Evolutionary conservation across 2,797 vertebrate genomes (phyloP).

Genomic region (Sciaenops ocellatus): DNA sequence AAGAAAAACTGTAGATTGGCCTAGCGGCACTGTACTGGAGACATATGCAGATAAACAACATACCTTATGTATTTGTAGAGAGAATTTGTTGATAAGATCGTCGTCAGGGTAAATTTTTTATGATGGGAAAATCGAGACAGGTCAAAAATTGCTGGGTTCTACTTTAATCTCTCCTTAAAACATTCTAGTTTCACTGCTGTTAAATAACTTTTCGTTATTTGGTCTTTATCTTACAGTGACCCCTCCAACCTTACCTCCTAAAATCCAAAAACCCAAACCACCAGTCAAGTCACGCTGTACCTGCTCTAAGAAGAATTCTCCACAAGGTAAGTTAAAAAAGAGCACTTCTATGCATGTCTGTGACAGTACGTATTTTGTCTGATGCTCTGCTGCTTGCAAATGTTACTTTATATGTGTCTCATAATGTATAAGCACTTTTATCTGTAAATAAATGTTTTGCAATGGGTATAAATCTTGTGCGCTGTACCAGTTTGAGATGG

Average conservation of each 20-base stretch:
- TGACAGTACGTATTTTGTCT: neutral
- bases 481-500: neutral
- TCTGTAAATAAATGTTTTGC: neutral
- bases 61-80: neutral
- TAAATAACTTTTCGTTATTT: neutral
- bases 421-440: fast-evolving
- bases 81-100: neutral
- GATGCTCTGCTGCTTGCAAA: neutral
- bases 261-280: neutral
- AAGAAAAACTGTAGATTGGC: neutral
- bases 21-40: neutral
- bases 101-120: neutral
- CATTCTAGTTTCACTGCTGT: neutral
- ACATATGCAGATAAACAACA: neutral
- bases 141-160: neutral
- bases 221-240: constrained; percentile 40
- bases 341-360: neutral
- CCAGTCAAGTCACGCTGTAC: neutral
- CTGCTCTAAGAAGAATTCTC: neutral
- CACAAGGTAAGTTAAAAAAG: constrained; percentile 27
- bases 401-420: neutral
- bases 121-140: neutral
- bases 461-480: neutral
- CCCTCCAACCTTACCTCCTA: constrained; percentile 27
- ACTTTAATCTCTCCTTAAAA: neutral